Evolutionary conservation across 2,888 invertebrate genomes (phyloP), one percentile per base, ranked within the genome.

Genomic region (Dichetophora obliterata): DNA sequence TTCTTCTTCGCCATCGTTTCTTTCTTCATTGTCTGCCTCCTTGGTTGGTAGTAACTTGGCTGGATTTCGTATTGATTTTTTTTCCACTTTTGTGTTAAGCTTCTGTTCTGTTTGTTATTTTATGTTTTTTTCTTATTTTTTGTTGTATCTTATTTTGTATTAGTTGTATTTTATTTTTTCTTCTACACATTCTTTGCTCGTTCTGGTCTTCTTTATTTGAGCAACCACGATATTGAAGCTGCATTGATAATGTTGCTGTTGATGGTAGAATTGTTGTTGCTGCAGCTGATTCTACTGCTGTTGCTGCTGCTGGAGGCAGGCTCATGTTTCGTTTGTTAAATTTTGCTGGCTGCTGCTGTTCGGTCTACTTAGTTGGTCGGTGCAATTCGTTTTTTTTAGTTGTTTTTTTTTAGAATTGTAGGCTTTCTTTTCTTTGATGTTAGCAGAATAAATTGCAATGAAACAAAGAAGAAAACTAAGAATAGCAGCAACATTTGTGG

Each of bases 271-370:
- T 59, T 68, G 59, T 34, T 63, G 43, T 68, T 65, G 52, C 16
- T 3, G 22, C 59, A 52, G 24, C 14, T 68, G 43, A n/a, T n/a
- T n/a, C n/a, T n/a, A n/a, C 24, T 72, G 27, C 54, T 27, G 61
- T 14, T 65, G 5, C 16, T 52, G 54, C n/a, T 73, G 48, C 61
- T 50, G 73, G 61, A 24, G 9, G 48, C 14, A 75, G 52, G 75
- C 70, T 76, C 72, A 66, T 76, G 72, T 76, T 71, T 72, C 76
- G 72, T 76, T 76, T 65, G 71, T 72, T 72, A 57, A 48, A 69
- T 24, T 76, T 76, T 57, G 57, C 54, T 75, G 70, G 70, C 52
- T 72, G 22, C 70, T 52, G 54, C 22, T 57, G 11, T 34, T 27
- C 54, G 70, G 31, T 57, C 52, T 65, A 27, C 50, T 19, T 65